phyloP scores from a whole-genome alignment of 1,140 invertebrate genomes.

The Drosophila littoralis region DNA sequence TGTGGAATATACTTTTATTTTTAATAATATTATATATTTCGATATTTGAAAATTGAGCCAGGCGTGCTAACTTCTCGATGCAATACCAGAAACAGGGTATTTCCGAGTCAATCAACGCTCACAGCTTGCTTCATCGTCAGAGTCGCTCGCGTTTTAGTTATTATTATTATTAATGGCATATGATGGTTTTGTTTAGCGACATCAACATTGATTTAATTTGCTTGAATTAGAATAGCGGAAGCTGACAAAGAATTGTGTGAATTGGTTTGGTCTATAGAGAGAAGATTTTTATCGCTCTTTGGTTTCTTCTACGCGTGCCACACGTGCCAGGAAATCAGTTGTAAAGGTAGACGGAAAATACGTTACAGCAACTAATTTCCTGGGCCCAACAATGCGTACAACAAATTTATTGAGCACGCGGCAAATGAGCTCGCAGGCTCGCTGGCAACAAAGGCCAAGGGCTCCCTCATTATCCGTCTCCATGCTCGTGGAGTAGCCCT shows the following conservation, averaged over 20 bases:
- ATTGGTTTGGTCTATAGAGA: slow-evolving; percentile 1
- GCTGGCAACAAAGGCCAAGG: slow-evolving; percentile 35
- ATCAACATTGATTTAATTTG: slow-evolving; percentile 74
- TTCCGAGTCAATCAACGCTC: not conserved
- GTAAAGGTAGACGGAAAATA: slow-evolving; percentile 52
- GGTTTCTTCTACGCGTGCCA: slow-evolving; percentile 25
- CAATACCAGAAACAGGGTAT: not conserved
- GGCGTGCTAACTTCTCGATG: too few relatives aligned
- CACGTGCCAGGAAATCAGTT: slow-evolving; percentile 71
- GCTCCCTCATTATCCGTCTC: slow-evolving; percentile 20
- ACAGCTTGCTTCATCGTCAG: not conserved
- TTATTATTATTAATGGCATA: slow-evolving; percentile 42
- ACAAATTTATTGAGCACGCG: slow-evolving; percentile 45
- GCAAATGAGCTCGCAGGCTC: slow-evolving; percentile 17
- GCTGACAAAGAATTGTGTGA: slow-evolving; percentile 21
- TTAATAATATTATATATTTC: too few relatives aligned
- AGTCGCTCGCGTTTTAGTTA: slow-evolving; percentile 32
- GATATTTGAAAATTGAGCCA: too few relatives aligned
- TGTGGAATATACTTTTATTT: too few relatives aligned
- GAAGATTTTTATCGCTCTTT: not conserved
- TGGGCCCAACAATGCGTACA: slow-evolving; percentile 40
- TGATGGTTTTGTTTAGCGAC: slow-evolving; percentile 62
- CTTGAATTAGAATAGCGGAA: slow-evolving; percentile 67
- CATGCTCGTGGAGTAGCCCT: slow-evolving; percentile 20
- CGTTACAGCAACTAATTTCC: slow-evolving; percentile 65